These are phyloP conservation scores for Pseudochirops corinnae DNA, from an alignment of 2,797 vertebrate species.

Conservation along the genomic window DNA sequence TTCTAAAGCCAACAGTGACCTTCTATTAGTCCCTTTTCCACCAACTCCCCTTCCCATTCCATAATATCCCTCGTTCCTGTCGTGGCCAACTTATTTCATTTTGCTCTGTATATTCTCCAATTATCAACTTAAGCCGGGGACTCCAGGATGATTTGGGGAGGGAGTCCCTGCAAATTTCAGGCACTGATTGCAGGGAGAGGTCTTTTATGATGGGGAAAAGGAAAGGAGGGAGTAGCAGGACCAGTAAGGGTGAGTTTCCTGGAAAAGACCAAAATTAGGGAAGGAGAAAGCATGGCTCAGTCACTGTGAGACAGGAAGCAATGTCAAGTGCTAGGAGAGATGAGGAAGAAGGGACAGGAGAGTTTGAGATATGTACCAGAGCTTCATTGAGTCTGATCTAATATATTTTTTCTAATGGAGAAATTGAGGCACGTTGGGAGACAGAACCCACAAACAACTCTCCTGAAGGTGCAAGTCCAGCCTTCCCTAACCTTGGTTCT, in stretches of 20 bases:
- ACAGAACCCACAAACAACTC: neutral
- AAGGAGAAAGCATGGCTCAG: neutral
- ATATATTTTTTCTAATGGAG: neutral
- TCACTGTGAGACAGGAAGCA: conserved; percentile 30
- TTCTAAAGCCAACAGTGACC: conserved; percentile 62
- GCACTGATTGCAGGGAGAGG: neutral
- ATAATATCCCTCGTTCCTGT: neutral
- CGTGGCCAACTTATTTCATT: neutral
- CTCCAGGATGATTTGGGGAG: neutral
- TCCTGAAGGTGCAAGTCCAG: neutral
- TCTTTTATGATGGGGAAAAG: neutral
- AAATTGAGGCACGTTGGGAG: neutral
- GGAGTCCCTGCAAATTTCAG: conserved; percentile 1
- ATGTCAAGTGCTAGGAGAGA: neutral
- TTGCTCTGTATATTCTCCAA: neutral
- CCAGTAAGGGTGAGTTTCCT: conserved; percentile 35
- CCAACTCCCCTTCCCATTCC: neutral
- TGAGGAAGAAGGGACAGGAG: neutral
- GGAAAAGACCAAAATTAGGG: conserved; percentile 33
- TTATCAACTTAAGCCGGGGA: neutral
- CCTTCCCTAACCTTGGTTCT: neutral
- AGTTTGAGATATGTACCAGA: neutral
- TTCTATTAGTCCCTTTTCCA: conserved; percentile 14
- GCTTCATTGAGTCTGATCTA: neutral
- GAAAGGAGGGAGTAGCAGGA: neutral